Evolutionary conservation across 1,140 invertebrate species (phyloP).

Genomic region (Andricus grossulariae): DNA sequence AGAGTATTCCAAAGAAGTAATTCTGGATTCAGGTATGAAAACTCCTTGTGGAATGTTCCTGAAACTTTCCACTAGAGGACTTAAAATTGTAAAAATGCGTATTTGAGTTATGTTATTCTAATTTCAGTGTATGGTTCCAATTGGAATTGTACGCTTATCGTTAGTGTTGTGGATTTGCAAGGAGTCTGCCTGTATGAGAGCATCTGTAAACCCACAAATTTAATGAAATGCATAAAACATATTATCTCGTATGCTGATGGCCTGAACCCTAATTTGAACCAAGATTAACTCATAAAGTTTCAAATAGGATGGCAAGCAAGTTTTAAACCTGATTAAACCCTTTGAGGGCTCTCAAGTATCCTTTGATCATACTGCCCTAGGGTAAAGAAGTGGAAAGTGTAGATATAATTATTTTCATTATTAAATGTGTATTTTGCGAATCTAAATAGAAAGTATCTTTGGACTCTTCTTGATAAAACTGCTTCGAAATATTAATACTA

Average conservation of each 20-base stretch:
- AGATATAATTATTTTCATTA: not conserved
- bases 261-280: constrained; percentile 2
- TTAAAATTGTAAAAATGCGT: not conserved
- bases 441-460: too few relatives aligned
- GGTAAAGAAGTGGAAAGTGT: not conserved
- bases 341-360: constrained; percentile 11
- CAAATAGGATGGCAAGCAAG: constrained; percentile 12
- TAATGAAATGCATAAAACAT: not conserved
- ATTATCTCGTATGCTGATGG: not conserved
- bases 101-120: not conserved
- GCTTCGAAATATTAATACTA: too few relatives aligned
- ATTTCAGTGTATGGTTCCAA: not conserved
- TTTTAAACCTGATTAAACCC: constrained; percentile 24
- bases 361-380: not conserved
- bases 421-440: not conserved
- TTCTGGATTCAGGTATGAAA: not conserved
- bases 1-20: not conserved
- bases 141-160: not conserved
- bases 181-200: not conserved
- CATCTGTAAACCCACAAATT: not conserved
- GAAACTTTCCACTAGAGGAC: not conserved
- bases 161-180: not conserved
- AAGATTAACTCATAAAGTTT: constrained; percentile 30
- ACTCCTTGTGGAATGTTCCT: not conserved
- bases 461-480: too few relatives aligned